phyloP scores from a whole-genome alignment of 53 echinoderm and acorn worm genomes.

The Apostichopus leukothele region DNA sequence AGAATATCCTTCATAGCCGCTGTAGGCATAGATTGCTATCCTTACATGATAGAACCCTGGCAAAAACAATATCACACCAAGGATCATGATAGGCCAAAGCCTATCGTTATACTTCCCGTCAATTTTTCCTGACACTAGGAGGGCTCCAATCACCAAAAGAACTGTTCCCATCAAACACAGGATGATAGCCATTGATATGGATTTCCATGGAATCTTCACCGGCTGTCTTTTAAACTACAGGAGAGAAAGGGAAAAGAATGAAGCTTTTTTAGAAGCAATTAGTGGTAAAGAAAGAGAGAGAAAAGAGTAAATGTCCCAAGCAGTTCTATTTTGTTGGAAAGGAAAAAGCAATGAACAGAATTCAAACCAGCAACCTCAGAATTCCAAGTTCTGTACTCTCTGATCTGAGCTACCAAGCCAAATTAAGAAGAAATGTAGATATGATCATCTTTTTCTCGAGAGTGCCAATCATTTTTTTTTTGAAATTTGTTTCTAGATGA shows the following conservation, averaged over 20 bases:
- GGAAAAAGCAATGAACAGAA: no score
- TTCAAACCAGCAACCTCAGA: no score
- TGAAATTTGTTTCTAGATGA: no score
- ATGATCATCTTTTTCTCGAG: no score
- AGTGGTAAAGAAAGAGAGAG: no score
- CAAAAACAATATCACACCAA: conserved; percentile 77
- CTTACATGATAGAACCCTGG: conserved; percentile 94
- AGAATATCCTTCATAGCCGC: conserved; percentile 83
- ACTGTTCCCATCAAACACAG: conserved; percentile 75
- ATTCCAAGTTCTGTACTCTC: no score
- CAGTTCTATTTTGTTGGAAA: no score
- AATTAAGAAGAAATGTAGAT: no score
- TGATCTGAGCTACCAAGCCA: no score
- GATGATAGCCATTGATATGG: conserved; percentile 72
- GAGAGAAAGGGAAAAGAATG: background rate
- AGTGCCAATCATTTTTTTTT: no score
- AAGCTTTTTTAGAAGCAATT: background rate
- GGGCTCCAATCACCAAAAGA: conserved; percentile 71
- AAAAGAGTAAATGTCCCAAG: no score
- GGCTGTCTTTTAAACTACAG: conserved; percentile 65
- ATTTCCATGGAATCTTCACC: conserved; percentile 82
- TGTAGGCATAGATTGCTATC: conserved; percentile 89
- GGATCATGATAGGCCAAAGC: conserved; percentile 86
- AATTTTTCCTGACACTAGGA: conserved; percentile 75
- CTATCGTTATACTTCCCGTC: conserved; percentile 66